Conservation (phyloP, 2,113 vertebrate species). For the Acanthisitta chloris region DNA sequence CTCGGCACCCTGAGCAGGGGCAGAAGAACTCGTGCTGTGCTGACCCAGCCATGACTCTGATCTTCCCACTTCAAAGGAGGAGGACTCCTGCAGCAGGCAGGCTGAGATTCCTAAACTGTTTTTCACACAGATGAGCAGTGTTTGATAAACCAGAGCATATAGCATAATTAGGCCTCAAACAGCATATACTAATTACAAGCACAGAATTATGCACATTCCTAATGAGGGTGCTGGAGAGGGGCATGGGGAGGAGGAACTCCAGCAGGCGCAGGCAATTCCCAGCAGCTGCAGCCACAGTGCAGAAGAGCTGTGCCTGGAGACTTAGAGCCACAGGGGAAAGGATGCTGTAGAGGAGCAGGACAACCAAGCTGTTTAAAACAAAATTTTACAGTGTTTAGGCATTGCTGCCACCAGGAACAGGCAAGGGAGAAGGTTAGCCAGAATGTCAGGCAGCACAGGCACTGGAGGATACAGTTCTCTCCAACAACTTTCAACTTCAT, state of each 20-base stretch:
- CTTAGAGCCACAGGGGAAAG: fast-evolving
- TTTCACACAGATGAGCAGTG: conserved; percentile 40
- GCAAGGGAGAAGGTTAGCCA: not conserved
- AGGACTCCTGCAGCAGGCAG: conserved; percentile 8
- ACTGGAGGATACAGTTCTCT: not conserved
- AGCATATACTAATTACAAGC: conserved; percentile 2
- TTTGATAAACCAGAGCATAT: conserved; percentile 21
- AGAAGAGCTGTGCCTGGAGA: not conserved
- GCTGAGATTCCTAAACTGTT: conserved; percentile 17
- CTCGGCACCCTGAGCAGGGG: not conserved
- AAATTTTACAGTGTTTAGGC: not conserved
- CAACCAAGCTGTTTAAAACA: not conserved
- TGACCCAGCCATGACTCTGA: conserved; percentile 6
- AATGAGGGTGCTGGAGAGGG: not conserved
- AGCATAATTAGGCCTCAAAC: conserved; percentile 28
- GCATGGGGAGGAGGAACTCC: not conserved
- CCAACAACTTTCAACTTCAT: not conserved
- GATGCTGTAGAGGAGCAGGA: not conserved
- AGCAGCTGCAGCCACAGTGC: fast-evolving
- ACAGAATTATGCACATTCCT: conserved; percentile 3
- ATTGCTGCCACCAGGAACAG: not conserved
- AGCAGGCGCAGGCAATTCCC: not conserved
- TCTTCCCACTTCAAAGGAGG: conserved; percentile 42
- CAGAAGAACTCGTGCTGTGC: not conserved
- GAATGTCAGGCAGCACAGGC: not conserved